These are phyloP conservation scores for Aleiodes alternator DNA, from an alignment of 2,888 invertebrate species.

Conservation along the genomic window DNA sequence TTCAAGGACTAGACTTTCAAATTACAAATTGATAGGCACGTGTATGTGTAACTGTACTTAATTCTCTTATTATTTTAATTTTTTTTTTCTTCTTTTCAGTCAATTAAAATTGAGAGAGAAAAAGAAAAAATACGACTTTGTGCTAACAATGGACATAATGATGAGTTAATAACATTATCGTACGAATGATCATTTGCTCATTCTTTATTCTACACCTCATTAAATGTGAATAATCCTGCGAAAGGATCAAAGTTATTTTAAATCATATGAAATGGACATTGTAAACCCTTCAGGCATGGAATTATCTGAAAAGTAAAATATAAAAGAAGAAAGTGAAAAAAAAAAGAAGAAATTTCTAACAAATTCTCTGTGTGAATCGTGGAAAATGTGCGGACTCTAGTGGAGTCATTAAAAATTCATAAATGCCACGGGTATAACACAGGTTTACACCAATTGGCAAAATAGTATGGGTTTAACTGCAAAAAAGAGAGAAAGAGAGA, in stretches of 20 bases:
- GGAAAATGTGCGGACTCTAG: constrained; percentile 42
- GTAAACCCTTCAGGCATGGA: constrained; percentile 8
- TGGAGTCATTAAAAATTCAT: constrained; percentile 52
- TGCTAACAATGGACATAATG: background rate
- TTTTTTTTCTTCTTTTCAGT: background rate
- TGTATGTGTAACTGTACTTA: background rate
- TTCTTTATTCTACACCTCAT: background rate
- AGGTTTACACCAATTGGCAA: constrained; percentile 20
- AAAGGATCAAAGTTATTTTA: constrained; percentile 18
- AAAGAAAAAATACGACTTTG: no score
- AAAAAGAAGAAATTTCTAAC: constrained; percentile 42
- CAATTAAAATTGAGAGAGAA: background rate
- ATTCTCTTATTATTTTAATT: constrained; percentile 2
- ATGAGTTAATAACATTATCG: constrained; percentile 10
- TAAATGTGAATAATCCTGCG: background rate
- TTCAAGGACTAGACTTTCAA: no score
- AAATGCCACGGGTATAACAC: constrained; percentile 5
- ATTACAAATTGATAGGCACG: no score
- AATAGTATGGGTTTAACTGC: constrained; percentile 18
- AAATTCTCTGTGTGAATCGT: constrained; percentile 56
- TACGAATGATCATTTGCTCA: background rate
- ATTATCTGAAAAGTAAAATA: constrained; percentile 11
- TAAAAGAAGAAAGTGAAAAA: background rate
- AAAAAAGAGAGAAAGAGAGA: background rate
- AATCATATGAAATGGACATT: constrained; percentile 17